Percentiles rank a stretch among this genome's conserved stretches.
These are phyloP conservation scores for Urosaurus nigricauda DNA, from an alignment of 2,797 vertebrate genomes.

Conservation along the genomic window DNA sequence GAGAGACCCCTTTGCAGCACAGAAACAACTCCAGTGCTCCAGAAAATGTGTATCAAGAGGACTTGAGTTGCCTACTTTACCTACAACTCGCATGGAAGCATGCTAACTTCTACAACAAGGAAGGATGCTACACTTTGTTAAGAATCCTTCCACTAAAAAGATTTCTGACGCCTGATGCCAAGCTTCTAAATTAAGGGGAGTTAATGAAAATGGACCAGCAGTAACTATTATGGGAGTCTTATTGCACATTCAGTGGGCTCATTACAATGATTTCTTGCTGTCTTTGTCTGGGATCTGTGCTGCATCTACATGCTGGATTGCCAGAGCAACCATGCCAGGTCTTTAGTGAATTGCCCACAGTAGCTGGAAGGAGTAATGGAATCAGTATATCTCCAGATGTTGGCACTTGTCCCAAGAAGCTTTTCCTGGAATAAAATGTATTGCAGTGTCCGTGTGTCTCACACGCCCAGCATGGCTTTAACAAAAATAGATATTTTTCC, in stretches of 20 bases:
- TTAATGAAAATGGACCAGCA: constrained; percentile 74
- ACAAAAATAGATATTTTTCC: constrained; percentile 51
- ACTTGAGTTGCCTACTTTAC: background rate
- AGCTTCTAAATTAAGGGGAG: constrained; percentile 74
- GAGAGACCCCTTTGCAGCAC: background rate
- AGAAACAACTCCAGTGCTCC: background rate
- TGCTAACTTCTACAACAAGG: constrained; percentile 3
- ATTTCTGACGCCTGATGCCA: constrained; percentile 46
- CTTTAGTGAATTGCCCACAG: constrained; percentile 40
- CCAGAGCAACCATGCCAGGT: constrained; percentile 62
- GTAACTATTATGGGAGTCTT: constrained; percentile 61
- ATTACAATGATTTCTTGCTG: constrained; percentile 73
- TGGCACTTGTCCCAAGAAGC: background rate
- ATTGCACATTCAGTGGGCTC: constrained; percentile 57
- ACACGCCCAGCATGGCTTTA: constrained; percentile 21
- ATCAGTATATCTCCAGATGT: background rate
- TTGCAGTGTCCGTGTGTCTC: background rate
- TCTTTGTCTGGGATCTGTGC: constrained; percentile 66
- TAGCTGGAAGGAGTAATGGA: constrained; percentile 22
- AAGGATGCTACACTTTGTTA: background rate
- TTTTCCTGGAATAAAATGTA: constrained; percentile 29
- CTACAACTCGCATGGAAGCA: background rate
- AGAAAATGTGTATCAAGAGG: background rate
- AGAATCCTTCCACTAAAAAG: constrained; percentile 17
- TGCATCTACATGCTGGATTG: constrained; percentile 59